A percentile compares a stretch with the other conserved stretches of the same genome.
These are phyloP conservation scores for Gymnocephalus cernua DNA, from an alignment of 2,113 vertebrate species.

Conservation along the genomic window DNA sequence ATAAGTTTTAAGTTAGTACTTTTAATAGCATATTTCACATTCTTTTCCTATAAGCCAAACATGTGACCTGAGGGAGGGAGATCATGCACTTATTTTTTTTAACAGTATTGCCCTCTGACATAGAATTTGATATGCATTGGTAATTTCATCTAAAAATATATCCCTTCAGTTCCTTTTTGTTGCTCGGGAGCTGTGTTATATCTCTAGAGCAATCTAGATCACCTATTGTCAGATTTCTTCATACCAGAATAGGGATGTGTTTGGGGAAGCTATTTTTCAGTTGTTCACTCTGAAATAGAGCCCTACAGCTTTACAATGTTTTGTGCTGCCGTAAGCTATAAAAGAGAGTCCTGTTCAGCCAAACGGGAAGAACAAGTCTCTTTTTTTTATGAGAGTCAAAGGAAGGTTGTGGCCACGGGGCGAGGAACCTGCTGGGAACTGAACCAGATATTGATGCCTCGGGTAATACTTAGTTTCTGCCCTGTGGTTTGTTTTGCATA, in stretches of 20 bases:
- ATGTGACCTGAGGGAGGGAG: not conserved
- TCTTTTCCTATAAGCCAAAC: not conserved
- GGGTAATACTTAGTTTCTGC: not conserved
- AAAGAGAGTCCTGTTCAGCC: constrained; percentile 4
- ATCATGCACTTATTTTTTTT: not conserved
- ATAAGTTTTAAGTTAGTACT: not conserved
- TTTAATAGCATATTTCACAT: not conserved
- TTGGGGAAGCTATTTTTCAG: not conserved
- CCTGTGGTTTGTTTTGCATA: not conserved
- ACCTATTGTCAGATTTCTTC: not conserved
- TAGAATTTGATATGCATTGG: not conserved
- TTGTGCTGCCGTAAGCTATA: not conserved
- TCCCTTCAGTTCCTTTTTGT: not conserved
- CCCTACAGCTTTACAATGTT: not conserved
- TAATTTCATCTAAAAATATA: not conserved
- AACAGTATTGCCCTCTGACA: not conserved
- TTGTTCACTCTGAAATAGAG: not conserved
- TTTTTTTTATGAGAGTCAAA: not conserved
- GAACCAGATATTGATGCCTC: not conserved
- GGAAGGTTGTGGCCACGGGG: not conserved
- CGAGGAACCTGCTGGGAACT: not conserved
- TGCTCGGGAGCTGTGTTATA: not conserved
- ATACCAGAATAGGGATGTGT: not conserved
- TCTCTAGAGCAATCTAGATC: not conserved
- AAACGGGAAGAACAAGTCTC: not conserved